A percentile compares a stretch with the other conserved stretches of the same genome.
Evolutionary conservation across 2,888 invertebrate genomes (phyloP).

Genomic region (Acrocyrtus sp.): DNA sequence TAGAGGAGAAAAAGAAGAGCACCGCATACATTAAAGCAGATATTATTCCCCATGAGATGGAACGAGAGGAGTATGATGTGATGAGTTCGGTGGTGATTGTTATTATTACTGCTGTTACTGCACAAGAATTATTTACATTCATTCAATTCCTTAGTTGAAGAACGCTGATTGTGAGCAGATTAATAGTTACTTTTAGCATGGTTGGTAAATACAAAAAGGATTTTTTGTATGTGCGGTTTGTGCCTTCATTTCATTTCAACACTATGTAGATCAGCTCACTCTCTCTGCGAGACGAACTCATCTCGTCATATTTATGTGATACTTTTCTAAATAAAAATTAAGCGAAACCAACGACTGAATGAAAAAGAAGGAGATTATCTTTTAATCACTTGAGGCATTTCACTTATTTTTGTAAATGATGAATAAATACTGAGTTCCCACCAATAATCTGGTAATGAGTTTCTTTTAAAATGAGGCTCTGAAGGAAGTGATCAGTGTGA

Average conservation of each 20-base stretch:
- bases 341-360: constrained; percentile 1
- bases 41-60: constrained; percentile 27
- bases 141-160: too few species aligned
- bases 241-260: constrained; percentile 11
- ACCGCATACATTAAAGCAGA: constrained; percentile 38
- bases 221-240: not conserved
- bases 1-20: constrained; percentile 36
- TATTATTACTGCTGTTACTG: constrained; percentile 29
- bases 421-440: too few species aligned
- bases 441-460: too few species aligned
- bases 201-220: not conserved
- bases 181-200: too few species aligned
- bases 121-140: constrained; percentile 6
- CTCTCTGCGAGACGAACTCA: too few species aligned
- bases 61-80: constrained; percentile 16
- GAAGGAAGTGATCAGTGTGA: too few species aligned
- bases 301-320: constrained; percentile 14
- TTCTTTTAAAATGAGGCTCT: too few species aligned
- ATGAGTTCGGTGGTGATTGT: constrained; percentile 28
- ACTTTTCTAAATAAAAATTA: constrained; percentile 6
- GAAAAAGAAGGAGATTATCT: not conserved
- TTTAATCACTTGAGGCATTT: too few species aligned
- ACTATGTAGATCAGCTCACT: too few species aligned
- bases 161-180: too few species aligned
- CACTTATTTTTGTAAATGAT: not conserved